Evolutionary conservation across 2,113 vertebrate genomes (phyloP), one percentile per base, ranked within the genome.

Genomic region (Phalacrocorax brasilianus): DNA sequence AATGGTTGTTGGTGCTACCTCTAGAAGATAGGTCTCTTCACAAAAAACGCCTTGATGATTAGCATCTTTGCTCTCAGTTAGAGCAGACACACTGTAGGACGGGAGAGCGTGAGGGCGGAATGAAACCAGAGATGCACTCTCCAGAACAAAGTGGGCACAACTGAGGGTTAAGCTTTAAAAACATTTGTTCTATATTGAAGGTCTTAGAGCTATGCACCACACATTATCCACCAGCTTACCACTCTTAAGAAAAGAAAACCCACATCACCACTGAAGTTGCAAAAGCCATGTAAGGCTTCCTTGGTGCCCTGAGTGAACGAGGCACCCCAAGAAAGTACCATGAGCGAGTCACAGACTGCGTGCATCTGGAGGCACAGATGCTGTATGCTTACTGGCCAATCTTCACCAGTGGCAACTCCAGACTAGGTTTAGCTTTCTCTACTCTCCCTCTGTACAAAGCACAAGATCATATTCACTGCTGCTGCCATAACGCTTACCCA

Each of bases 281-380:
- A 56, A 45, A 71, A 56, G 56, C n/a, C 21, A 44, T 1, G 8
- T 5, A 21, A 67, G 52, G 53, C 61, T 27, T 27, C 74, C 78
- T 20, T 27, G 45, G 68, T 14, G 35, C 13, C 44, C 4, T 38
- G 30, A 21, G 33, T 20, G 2, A 67, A 67, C 8, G 0, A 3
- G n/a, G 24, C 1, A 0, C 33, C 58, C 56, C 59, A 63, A 32
- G 19, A 23, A 70, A 53, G 63, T 8, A 42, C 42, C 30, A 9
- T 2, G 0, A 47, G 30, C 5, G 22, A 42, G 35, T 38, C 45
- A 23, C 52, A 82, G 50, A 32, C 8, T 12, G 22, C 0, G 1
- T 9, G 21, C 49, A 44, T 17, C 61, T 22, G 47, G 47, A 52
- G 32, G 32, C 20, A 8, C 11, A 23, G 38, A 23, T 27, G 52